These are phyloP conservation scores for Drosophila fungiperda DNA, from an alignment of 2,888 invertebrate genomes.

Conservation along the genomic window DNA sequence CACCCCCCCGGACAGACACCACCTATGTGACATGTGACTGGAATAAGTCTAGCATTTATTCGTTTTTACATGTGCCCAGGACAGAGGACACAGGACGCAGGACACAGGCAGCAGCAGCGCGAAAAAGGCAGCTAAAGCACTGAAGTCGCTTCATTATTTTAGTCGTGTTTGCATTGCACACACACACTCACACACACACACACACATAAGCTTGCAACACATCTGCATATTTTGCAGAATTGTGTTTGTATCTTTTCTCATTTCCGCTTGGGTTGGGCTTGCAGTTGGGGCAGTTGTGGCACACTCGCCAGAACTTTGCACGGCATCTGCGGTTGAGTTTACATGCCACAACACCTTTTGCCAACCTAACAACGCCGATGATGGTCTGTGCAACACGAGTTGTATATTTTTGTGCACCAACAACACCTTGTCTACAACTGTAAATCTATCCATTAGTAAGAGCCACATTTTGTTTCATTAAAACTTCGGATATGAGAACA, in stretches of 20 bases:
- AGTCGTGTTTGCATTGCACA: slow-evolving; percentile 33
- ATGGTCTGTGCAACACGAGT: slow-evolving; percentile 32
- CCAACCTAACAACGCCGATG: slow-evolving; percentile 34
- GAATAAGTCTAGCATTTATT: slow-evolving; percentile 26
- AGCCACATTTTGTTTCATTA: slow-evolving; percentile 75
- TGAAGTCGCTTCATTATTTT: slow-evolving; percentile 66
- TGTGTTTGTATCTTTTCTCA: slow-evolving; percentile 62
- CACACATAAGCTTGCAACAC: slow-evolving; percentile 4
- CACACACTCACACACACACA: slow-evolving; percentile 5
- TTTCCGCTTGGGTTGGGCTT: slow-evolving; percentile 60
- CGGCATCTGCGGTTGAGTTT: slow-evolving; percentile 66
- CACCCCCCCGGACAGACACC: neutral
- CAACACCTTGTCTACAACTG: slow-evolving; percentile 10
- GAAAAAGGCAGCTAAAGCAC: slow-evolving; percentile 11
- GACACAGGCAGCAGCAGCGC: neutral
- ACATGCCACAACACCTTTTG: slow-evolving; percentile 62
- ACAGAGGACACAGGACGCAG: neutral
- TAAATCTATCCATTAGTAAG: slow-evolving; percentile 14
- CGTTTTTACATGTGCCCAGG: slow-evolving; percentile 1
- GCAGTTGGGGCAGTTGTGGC: slow-evolving; percentile 22
- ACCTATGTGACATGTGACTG: slow-evolving; percentile 17
- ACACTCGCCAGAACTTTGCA: slow-evolving; percentile 51
- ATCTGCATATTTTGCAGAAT: slow-evolving; percentile 20
- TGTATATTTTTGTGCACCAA: slow-evolving; percentile 2
- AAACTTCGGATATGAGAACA: slow-evolving; percentile 63